Percentiles rank a stretch among this genome's conserved stretches.
These are phyloP conservation scores for Saguinus midas DNA, from an alignment of 2,113 vertebrate species.

Conservation along the genomic window DNA sequence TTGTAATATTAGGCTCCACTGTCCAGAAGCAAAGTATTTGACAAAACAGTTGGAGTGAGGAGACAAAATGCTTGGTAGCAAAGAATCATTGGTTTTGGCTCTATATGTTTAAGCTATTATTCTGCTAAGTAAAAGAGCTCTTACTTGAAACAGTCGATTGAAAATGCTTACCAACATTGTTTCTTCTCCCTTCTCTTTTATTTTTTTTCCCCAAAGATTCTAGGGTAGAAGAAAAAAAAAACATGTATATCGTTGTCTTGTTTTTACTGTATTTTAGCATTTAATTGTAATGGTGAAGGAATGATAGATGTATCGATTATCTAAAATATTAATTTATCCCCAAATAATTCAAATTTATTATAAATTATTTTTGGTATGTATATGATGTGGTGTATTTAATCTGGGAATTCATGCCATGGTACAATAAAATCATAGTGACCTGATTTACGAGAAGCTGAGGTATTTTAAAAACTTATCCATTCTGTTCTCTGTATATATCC, in stretches of 20 bases:
- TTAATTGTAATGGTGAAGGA: background rate
- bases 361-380: background rate
- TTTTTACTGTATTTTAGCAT: slow-evolving; percentile 24
- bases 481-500: background rate
- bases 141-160: background rate
- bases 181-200: background rate
- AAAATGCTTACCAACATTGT: background rate
- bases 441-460: background rate
- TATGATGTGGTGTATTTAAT: background rate
- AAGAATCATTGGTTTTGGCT: background rate
- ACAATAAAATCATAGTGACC: background rate
- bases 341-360: background rate
- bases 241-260: background rate
- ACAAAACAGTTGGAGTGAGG: background rate
- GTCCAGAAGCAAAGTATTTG: background rate
- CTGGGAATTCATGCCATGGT: background rate
- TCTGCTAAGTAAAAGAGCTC: background rate
- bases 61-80: background rate
- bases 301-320: background rate
- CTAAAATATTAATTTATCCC: background rate
- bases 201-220: background rate
- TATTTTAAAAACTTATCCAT: background rate
- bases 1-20: background rate
- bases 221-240: background rate
- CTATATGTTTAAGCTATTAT: background rate